phyloP scores from a whole-genome alignment of 1,140 invertebrate genomes.

The Diorhabda elongata region DNA sequence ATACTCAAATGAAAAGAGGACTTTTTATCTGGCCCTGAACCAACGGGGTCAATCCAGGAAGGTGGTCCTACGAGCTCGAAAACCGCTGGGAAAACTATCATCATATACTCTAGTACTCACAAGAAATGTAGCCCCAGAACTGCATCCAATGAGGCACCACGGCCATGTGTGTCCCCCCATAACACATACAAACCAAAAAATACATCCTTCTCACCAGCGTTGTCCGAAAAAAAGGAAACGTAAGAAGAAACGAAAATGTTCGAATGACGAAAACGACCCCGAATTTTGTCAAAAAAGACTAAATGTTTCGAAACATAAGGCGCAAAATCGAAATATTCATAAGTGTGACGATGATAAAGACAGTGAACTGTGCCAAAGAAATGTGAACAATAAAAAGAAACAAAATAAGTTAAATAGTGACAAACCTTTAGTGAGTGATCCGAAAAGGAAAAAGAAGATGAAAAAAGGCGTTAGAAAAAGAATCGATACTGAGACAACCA shows the following conservation, averaged over 20 bases:
- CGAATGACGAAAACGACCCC: constrained; percentile 29
- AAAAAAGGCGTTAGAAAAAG: constrained; percentile 39
- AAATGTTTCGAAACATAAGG: constrained; percentile 28
- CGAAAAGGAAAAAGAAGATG: constrained; percentile 39
- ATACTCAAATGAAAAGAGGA: constrained; percentile 66
- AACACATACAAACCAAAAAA: constrained; percentile 16
- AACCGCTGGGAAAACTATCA: constrained; percentile 67
- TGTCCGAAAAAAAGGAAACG: constrained; percentile 42
- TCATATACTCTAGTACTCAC: constrained; percentile 67
- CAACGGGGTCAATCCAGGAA: constrained; percentile 63
- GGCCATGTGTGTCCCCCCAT: constrained; percentile 29
- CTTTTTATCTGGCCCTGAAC: constrained; percentile 72
- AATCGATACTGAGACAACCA: constrained; percentile 31
- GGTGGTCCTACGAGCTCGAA: constrained; percentile 61
- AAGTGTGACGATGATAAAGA: constrained; percentile 41
- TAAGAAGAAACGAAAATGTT: constrained; percentile 44
- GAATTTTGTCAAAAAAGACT: constrained; percentile 38
- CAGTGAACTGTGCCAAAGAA: constrained; percentile 47
- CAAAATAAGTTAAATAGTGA: constrained; percentile 33
- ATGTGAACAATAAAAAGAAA: constrained; percentile 35
- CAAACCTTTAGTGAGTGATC: constrained; percentile 33
- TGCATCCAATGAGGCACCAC: constrained; percentile 44
- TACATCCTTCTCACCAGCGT: constrained; percentile 27
- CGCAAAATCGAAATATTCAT: constrained; percentile 31
- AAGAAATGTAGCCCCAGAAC: constrained; percentile 55